phyloP scores from a whole-genome alignment of 2,797 vertebrate genomes.

The Merluccius polli region DNA sequence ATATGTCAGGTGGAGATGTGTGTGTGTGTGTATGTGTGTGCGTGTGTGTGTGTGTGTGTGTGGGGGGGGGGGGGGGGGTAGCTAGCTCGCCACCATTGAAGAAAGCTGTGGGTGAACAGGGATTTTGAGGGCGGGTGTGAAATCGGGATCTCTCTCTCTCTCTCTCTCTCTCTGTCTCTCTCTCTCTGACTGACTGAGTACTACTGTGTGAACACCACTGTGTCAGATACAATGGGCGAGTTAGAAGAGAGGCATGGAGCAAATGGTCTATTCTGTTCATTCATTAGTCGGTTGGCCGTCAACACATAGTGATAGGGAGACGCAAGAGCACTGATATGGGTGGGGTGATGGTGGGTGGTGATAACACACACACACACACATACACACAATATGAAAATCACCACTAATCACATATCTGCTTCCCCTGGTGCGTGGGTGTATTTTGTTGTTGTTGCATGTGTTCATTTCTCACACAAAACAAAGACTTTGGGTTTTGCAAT shows the following conservation, averaged over 20 bases:
- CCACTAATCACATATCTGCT: not conserved
- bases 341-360: not conserved
- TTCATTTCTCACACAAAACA: slow-evolving; percentile 28
- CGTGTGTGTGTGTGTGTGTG: not conserved
- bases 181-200: no score
- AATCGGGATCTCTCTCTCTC: not conserved
- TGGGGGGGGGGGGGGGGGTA: not conserved
- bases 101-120: not conserved
- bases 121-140: not conserved
- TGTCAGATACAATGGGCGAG: not conserved
- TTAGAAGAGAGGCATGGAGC: not conserved
- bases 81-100: not conserved
- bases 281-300: not conserved
- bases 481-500: slow-evolving; percentile 31
- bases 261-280: not conserved
- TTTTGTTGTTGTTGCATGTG: not conserved
- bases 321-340: not conserved
- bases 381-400: not conserved
- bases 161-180: no score
- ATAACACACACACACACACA: not conserved
- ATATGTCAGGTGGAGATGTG: not conserved
- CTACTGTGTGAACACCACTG: not conserved
- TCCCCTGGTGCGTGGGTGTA: not conserved
- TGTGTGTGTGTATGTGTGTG: not conserved
- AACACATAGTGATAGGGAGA: not conserved